Percentiles rank a stretch among this genome's conserved stretches.
Conservation (phyloP, 2,113 vertebrate species). For the Ciconia stormi region DNA sequence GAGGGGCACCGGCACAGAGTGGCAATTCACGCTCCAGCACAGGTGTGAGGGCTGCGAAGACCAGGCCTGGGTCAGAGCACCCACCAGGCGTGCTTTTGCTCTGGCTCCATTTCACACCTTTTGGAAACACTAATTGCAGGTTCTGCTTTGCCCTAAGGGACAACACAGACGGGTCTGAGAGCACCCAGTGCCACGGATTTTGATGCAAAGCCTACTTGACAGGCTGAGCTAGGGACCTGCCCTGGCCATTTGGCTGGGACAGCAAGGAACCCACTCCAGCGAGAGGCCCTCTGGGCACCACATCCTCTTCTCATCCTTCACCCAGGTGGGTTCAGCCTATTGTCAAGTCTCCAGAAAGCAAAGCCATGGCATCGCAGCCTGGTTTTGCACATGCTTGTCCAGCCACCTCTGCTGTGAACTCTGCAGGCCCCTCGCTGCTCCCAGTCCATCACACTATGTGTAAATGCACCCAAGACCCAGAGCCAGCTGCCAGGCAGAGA, state of each 20-base stretch:
- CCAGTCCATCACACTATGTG: not conserved
- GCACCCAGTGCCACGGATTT: not conserved
- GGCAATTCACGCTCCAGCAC: not conserved
- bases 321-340: not conserved
- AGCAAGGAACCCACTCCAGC: not conserved
- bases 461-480: not conserved
- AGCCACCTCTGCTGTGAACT: not conserved
- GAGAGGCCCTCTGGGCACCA: not conserved
- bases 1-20: slow-evolving; percentile 38
- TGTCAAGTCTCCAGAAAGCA: not conserved
- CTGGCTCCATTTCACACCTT: slow-evolving; percentile 15
- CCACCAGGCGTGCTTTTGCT: not conserved
- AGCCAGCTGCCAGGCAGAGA: not conserved
- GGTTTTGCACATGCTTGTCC: not conserved
- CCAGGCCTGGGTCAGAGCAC: not conserved
- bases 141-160: not conserved
- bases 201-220: not conserved
- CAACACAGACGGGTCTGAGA: not conserved
- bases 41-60: slow-evolving; percentile 18
- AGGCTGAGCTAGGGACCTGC: not conserved
- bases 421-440: not conserved
- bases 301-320: not conserved
- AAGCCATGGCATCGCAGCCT: not conserved
- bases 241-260: not conserved
- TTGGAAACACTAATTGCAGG: slow-evolving; percentile 22